A percentile compares a stretch with the other conserved stretches of the same genome.
These are phyloP conservation scores for Actinernus sp. DNA, from an alignment of 92 coral and sea anemone species.

Conservation along the genomic window DNA sequence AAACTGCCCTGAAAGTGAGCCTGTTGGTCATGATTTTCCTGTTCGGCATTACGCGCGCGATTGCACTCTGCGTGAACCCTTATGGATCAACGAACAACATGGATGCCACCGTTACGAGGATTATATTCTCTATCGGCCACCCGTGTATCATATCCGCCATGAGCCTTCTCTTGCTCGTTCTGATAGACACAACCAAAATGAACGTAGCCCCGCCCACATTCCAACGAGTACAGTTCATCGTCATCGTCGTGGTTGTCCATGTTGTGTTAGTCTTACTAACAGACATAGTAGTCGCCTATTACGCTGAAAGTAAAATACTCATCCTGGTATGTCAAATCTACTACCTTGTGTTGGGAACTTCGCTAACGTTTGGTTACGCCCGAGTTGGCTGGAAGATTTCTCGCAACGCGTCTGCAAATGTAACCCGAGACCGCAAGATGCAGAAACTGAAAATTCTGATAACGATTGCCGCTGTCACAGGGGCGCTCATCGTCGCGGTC, in stretches of 20 bases:
- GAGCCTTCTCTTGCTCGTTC: slow-evolving; percentile 84
- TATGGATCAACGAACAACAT: slow-evolving; percentile 73
- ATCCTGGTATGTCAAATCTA: slow-evolving; percentile 90
- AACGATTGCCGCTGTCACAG: slow-evolving; percentile 55
- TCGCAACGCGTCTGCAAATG: slow-evolving; percentile 65
- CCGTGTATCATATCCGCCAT: slow-evolving; percentile 91
- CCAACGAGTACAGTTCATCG: slow-evolving; percentile 75
- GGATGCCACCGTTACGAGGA: slow-evolving; percentile 42
- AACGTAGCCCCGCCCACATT: slow-evolving; percentile 94
- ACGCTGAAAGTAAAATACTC: slow-evolving; percentile 76
- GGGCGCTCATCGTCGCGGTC: slow-evolving; percentile 35
- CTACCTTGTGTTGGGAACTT: slow-evolving; percentile 56
- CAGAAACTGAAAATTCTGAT: slow-evolving; percentile 75
- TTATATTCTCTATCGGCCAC: slow-evolving; percentile 87
- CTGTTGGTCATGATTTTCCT: slow-evolving; percentile 67
- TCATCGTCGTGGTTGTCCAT: slow-evolving; percentile 73
- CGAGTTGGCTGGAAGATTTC: slow-evolving; percentile 85
- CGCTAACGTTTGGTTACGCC: slow-evolving; percentile 77
- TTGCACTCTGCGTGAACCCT: slow-evolving; percentile 73
- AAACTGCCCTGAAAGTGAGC: slow-evolving; percentile 75
- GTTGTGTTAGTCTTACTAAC: slow-evolving; percentile 77
- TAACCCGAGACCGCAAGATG: slow-evolving; percentile 66
- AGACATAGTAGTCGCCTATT: slow-evolving; percentile 77
- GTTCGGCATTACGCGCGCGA: slow-evolving; percentile 78
- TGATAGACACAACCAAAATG: slow-evolving; percentile 96